phyloP scores from a whole-genome alignment of 2,797 vertebrate species.

The Aplochiton taeniatus region DNA sequence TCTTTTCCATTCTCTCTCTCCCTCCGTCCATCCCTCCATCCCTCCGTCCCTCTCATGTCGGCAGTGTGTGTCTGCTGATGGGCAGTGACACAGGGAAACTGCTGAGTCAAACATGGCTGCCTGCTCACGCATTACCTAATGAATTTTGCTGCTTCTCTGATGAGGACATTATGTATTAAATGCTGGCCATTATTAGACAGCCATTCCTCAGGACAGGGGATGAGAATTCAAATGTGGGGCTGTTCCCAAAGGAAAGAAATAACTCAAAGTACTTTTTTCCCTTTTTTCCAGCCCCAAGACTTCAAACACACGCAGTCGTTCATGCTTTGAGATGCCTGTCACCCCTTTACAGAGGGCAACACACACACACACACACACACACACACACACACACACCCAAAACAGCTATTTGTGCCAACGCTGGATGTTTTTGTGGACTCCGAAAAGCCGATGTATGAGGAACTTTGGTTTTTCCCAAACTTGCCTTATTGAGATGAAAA shows the following conservation, averaged over 20 bases:
- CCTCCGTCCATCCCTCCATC: not conserved
- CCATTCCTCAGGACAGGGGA: not conserved
- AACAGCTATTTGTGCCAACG: not conserved
- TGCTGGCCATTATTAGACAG: no score
- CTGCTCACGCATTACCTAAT: conserved; percentile 7
- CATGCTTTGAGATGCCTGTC: conserved; percentile 76
- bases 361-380: not conserved
- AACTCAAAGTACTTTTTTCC: not conserved
- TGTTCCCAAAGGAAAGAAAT: not conserved
- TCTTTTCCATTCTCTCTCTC: not conserved
- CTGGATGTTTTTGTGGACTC: no score
- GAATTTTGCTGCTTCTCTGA: conserved; percentile 7
- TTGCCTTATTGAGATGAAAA: not conserved
- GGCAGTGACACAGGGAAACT: conserved; percentile 9
- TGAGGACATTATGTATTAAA: no score
- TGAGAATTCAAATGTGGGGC: not conserved
- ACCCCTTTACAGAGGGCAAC: conserved; percentile 31
- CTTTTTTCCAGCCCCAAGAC: conserved; percentile 76
- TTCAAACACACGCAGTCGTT: conserved; percentile 99
- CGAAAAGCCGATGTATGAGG: no score
- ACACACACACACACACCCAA: not conserved
- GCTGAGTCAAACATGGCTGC: conserved; percentile 20
- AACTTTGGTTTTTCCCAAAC: no score
- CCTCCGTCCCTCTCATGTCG: not conserved
- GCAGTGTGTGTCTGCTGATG: not conserved